phyloP scores from a whole-genome alignment of 2,797 vertebrate genomes.

The Fringilla coelebs region DNA sequence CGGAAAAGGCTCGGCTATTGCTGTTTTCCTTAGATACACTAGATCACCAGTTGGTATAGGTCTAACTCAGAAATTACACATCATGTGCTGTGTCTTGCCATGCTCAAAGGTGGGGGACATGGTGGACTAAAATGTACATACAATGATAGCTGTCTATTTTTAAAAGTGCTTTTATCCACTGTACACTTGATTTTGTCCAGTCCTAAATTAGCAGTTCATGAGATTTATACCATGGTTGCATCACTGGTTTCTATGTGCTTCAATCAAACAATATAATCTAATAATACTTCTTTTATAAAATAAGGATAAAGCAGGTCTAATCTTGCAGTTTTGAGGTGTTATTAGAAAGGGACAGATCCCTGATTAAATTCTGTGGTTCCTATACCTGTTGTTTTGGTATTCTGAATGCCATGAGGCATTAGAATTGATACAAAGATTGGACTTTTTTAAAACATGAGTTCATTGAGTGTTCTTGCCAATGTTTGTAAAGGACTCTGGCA shows the following conservation, averaged over 20 bases:
- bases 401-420: not conserved
- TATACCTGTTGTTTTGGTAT: not conserved
- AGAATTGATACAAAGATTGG: not conserved
- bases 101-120: not conserved
- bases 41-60: not conserved
- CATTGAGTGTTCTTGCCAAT: not conserved
- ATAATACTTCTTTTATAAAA: not conserved
- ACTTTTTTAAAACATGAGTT: not conserved
- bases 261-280: not conserved
- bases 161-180: not conserved
- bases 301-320: not conserved
- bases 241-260: not conserved
- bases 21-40: not conserved
- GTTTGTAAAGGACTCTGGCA: constrained; percentile 45
- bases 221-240: not conserved
- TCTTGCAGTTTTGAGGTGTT: not conserved
- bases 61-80: not conserved
- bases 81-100: not conserved
- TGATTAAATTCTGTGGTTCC: not conserved
- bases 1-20: not conserved
- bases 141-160: not conserved
- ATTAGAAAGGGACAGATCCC: not conserved
- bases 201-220: not conserved
- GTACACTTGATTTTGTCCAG: not conserved
- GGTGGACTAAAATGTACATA: not conserved